A percentile compares a stretch with the other conserved stretches of the same genome.
phyloP scores from a whole-genome alignment of 2,888 invertebrate species.

The Lochmaea capreae region DNA sequence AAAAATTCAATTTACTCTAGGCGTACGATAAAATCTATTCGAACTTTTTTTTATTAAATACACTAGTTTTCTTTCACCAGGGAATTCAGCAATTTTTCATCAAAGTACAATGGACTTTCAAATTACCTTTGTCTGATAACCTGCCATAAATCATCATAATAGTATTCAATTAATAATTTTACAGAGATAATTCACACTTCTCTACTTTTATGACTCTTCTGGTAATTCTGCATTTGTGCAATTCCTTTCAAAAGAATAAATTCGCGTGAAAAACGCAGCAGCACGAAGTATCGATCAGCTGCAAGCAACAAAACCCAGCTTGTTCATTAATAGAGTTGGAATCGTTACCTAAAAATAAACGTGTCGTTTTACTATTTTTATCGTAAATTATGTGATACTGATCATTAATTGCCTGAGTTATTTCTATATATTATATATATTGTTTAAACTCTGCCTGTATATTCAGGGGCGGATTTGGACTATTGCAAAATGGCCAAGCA shows the following conservation, averaged over 20 bases:
- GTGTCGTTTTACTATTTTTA: not conserved
- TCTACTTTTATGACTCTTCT: conserved; percentile 6
- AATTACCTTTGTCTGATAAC: not conserved
- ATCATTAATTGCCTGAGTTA: too few relatives aligned
- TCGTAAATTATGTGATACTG: not conserved
- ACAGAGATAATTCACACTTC: conserved; percentile 6
- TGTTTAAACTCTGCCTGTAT: too few relatives aligned
- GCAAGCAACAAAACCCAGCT: conserved; percentile 10
- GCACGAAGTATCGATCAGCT: conserved; percentile 14
- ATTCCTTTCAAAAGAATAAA: conserved; percentile 3
- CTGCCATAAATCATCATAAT: not conserved
- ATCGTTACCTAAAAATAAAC: not conserved
- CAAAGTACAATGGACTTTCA: not conserved
- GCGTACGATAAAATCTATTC: too few relatives aligned
- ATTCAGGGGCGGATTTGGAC: too few relatives aligned
- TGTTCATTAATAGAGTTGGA: not conserved
- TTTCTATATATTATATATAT: too few relatives aligned
- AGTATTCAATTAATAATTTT: conserved; percentile 6
- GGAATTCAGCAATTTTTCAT: not conserved
- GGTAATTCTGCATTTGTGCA: conserved; percentile 5
- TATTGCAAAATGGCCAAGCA: too few relatives aligned
- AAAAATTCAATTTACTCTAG: too few relatives aligned
- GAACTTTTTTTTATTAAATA: too few relatives aligned
- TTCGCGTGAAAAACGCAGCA: conserved; percentile 18
- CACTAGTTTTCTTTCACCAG: not conserved